Evolutionary conservation across 2,113 vertebrate species (phyloP).

Genomic region (Solenodon paradoxus): DNA sequence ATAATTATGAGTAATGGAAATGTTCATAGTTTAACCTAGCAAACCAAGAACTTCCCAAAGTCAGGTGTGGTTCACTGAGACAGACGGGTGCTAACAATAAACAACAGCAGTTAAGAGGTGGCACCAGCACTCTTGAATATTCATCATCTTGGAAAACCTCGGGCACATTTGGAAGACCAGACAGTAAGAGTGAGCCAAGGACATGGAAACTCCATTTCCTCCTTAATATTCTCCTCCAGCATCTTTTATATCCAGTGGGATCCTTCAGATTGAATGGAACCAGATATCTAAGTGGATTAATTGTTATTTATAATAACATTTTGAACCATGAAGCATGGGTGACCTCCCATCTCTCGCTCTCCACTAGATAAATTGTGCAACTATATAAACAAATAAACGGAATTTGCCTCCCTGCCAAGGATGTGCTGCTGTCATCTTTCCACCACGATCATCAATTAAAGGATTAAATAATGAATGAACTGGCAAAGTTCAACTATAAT

Average conservation of each 20-base stretch:
- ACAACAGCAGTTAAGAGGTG: neutral
- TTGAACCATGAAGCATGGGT: constrained; percentile 36
- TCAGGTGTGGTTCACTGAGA: neutral
- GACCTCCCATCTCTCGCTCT: constrained; percentile 40
- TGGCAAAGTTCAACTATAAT: constrained; percentile 65
- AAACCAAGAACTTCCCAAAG: neutral
- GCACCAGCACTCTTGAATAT: neutral
- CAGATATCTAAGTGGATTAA: constrained; percentile 69
- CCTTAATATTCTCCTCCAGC: neutral
- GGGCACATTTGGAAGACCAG: neutral
- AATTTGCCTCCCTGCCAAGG: constrained; percentile 70
- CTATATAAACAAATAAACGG: constrained; percentile 73
- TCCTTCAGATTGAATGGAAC: constrained; percentile 52
- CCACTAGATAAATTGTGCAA: constrained; percentile 61
- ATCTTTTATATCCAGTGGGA: constrained; percentile 4
- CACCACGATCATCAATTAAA: constrained; percentile 73
- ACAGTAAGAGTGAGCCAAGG: neutral
- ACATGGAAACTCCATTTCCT: neutral
- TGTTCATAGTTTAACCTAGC: neutral
- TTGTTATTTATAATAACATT: constrained; percentile 64
- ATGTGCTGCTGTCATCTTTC: constrained; percentile 64
- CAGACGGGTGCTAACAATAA: neutral
- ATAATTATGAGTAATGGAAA: neutral
- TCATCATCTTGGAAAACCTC: neutral
- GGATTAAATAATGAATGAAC: constrained; percentile 78